A percentile compares a stretch with the other conserved stretches of the same genome.
phyloP scores from a whole-genome alignment of 2,797 vertebrate species.

The Lerista edwardsae region DNA sequence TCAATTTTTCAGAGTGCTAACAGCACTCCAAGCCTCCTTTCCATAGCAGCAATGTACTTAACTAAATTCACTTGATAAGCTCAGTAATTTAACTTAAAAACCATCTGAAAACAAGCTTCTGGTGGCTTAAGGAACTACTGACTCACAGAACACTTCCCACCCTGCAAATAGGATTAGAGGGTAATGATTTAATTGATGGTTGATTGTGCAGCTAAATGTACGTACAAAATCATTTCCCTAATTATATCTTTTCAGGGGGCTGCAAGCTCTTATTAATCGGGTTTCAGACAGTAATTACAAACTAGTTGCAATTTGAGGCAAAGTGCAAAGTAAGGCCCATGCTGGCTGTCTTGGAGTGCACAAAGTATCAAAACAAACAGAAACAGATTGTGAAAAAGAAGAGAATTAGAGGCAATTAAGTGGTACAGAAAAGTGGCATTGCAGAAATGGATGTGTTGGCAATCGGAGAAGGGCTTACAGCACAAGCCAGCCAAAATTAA shows the following conservation, averaged over 20 bases:
- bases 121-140: constrained; percentile 62
- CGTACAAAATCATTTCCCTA: constrained; percentile 69
- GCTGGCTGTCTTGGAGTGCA: constrained; percentile 45
- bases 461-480: background rate
- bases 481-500: background rate
- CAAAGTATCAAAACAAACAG: constrained; percentile 40
- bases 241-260: constrained; percentile 72
- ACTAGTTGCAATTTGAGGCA: constrained; percentile 69
- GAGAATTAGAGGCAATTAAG: constrained; percentile 14
- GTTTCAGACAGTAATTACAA: constrained; percentile 74
- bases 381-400: constrained; percentile 1
- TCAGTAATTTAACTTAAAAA: constrained; percentile 64
- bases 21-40: constrained; percentile 17
- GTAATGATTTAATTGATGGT: constrained; percentile 78
- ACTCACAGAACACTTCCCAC: constrained; percentile 67
- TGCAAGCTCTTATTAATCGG: constrained; percentile 73
- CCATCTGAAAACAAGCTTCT: constrained; percentile 64
- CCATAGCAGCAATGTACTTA: background rate
- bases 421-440: background rate
- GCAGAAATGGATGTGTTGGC: background rate
- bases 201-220: constrained; percentile 69
- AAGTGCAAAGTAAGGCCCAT: constrained; percentile 51
- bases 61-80: constrained; percentile 44
- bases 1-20: constrained; percentile 4
- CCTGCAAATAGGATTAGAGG: constrained; percentile 67